Evolutionary conservation across 2,113 vertebrate species (phyloP), one percentile per base, ranked within the genome.

Genomic region (Elephantulus edwardii): DNA sequence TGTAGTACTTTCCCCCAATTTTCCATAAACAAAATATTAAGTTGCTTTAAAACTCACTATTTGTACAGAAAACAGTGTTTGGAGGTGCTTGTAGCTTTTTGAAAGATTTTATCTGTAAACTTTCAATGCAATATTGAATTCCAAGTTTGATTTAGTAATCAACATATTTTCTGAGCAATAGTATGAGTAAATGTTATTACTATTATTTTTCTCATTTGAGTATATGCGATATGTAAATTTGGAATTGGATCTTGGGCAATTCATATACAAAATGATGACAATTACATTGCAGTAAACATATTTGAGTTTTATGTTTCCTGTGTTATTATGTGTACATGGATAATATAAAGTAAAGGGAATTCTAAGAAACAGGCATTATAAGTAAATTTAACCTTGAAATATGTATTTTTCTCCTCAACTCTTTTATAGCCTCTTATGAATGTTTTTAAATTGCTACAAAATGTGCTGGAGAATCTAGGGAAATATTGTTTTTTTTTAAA

Each of bases 321-420:
- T 75, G 30, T 62, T 3, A 26, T 52, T 93, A 66, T 5, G 44
- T 95, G 89, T 88, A 78, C 62, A 71, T 8, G 6, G 81, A 42
- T 64, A 95, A 90, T 30, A 81, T 77, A 90, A 91, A 96, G 88
- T 50, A 92, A 33, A 92, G 8, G 78, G 11, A 19, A 1, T 76
- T 89, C 40, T 88, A 81, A 92, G 75, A 95, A 33, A 79, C 7
- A 17, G 17, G 0, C 9, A 50, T 86, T 92, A 54, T 80, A 74
- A 77, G 10, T 70, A 92, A 85, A 83, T 77, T 84, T 94, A 74
- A 81, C 16, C 92, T 84, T 92, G 88, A 80, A 86, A 93, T 93
- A 38, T 68, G 38, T 90, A 90, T 88, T 74, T n/a, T 2, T 85
- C 46, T 87, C 28, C 62, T 88, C 50, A 85, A 54, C 28, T 79